Conservation (phyloP, 2,888 invertebrate genomes). For the Agonopterix arenella region DNA sequence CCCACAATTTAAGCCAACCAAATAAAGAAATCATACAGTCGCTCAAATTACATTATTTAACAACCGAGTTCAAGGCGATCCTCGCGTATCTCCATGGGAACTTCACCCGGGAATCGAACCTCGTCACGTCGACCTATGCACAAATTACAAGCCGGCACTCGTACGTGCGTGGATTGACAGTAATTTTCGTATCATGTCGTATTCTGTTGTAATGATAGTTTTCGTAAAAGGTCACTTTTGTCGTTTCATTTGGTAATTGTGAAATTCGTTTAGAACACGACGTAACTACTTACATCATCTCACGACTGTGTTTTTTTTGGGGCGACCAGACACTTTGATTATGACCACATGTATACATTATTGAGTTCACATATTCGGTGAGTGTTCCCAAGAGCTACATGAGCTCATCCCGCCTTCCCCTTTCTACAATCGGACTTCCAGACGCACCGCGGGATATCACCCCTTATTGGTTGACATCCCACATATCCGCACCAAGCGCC, state of each 20-base stretch:
- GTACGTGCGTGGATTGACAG: constrained; percentile 43
- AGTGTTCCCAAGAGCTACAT: no score
- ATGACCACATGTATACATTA: no score
- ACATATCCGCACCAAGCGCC: no score
- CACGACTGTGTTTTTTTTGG: no score
- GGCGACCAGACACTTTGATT: no score
- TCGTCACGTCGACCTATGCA: constrained; percentile 30
- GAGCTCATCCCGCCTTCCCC: no score
- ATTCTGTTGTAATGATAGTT: constrained; percentile 16
- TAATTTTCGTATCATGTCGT: constrained; percentile 20
- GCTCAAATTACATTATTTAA: constrained; percentile 12
- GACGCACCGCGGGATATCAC: no score
- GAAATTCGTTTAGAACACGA: not conserved
- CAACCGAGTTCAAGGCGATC: constrained; percentile 16
- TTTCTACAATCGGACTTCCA: no score
- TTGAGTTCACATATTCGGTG: no score
- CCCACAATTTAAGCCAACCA: constrained; percentile 7
- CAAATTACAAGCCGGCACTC: constrained; percentile 55
- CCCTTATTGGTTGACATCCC: no score
- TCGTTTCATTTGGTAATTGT: constrained; percentile 25
- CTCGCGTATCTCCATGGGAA: constrained; percentile 28
- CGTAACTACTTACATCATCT: no score
- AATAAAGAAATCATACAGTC: constrained; percentile 28
- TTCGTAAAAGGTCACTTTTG: constrained; percentile 29
- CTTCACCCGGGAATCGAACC: constrained; percentile 25